Evolutionary conservation across 2,113 vertebrate genomes (phyloP).

Genomic region (Cathartes aura): DNA sequence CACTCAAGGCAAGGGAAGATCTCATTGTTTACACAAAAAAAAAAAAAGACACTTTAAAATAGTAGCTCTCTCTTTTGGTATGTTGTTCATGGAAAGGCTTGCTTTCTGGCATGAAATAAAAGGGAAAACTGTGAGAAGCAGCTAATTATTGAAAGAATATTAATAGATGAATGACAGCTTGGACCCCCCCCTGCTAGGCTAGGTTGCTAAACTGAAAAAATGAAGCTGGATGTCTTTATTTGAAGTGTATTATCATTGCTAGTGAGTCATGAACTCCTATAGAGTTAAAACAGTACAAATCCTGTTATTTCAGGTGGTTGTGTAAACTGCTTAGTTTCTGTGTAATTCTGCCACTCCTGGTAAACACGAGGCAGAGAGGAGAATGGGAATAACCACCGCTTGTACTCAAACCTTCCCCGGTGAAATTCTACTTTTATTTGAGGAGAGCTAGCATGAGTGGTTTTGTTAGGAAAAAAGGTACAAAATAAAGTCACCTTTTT

Average conservation of each 20-base stretch:
- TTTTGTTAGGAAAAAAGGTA: neutral
- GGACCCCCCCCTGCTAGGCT: neutral
- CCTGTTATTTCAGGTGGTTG: slow-evolving; percentile 59
- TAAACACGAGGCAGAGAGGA: neutral
- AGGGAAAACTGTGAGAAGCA: neutral
- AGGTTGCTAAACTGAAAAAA: neutral
- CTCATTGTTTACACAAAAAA: slow-evolving; percentile 44
- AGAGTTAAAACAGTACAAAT: slow-evolving; percentile 23
- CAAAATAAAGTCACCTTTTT: neutral
- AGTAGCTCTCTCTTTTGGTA: neutral
- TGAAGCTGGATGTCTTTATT: neutral
- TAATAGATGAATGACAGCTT: slow-evolving; percentile 19
- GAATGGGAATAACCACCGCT: neutral
- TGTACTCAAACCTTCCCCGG: neutral
- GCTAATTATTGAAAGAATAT: slow-evolving; percentile 15
- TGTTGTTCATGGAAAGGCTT: slow-evolving; percentile 10
- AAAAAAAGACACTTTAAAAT: neutral
- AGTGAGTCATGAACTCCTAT: slow-evolving; percentile 34
- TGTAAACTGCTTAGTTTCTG: neutral
- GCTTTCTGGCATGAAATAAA: slow-evolving; percentile 13
- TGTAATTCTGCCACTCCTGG: neutral
- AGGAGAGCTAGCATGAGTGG: neutral
- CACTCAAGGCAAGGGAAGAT: neutral
- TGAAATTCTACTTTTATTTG: neutral
- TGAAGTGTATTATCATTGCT: slow-evolving; percentile 45